phyloP scores from a whole-genome alignment of 1,140 invertebrate species.

The Drosophila funebris region DNA sequence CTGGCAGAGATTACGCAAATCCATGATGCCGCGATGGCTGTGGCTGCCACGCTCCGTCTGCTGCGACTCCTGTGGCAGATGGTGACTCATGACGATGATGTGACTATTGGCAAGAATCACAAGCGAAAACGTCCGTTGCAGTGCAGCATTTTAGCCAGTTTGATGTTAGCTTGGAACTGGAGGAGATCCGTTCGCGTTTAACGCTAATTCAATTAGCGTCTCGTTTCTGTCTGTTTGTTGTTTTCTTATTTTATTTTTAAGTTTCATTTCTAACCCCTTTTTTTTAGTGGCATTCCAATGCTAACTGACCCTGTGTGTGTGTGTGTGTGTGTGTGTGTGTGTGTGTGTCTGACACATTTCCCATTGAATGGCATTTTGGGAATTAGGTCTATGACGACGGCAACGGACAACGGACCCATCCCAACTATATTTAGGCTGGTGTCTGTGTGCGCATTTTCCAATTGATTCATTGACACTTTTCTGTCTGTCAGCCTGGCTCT shows the following conservation, averaged over 20 bases:
- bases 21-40: conserved; percentile 39
- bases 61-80: conserved; percentile 25
- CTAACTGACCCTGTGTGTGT: conserved; percentile 20
- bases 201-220: conserved; percentile 70
- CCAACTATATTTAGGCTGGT: conserved; percentile 37
- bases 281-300: conserved; percentile 31
- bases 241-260: neutral
- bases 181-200: conserved; percentile 30
- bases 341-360: conserved; percentile 60
- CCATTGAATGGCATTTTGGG: conserved; percentile 38
- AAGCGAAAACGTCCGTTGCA: conserved; percentile 63
- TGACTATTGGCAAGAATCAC: neutral
- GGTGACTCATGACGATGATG: conserved; percentile 20
- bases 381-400: conserved; percentile 71
- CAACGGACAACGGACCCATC: neutral
- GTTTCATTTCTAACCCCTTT: neutral
- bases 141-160: conserved; percentile 72
- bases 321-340: conserved; percentile 13
- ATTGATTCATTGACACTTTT: conserved; percentile 62
- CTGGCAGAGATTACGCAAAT: conserved; percentile 66
- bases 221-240: neutral
- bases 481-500: conserved; percentile 5
- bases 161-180: conserved; percentile 40
- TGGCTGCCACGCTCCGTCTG: conserved; percentile 14
- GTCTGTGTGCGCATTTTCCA: conserved; percentile 38